Evolutionary conservation across 2,888 invertebrate species (phyloP).

Genomic region (Trichopoda pennipes): DNA sequence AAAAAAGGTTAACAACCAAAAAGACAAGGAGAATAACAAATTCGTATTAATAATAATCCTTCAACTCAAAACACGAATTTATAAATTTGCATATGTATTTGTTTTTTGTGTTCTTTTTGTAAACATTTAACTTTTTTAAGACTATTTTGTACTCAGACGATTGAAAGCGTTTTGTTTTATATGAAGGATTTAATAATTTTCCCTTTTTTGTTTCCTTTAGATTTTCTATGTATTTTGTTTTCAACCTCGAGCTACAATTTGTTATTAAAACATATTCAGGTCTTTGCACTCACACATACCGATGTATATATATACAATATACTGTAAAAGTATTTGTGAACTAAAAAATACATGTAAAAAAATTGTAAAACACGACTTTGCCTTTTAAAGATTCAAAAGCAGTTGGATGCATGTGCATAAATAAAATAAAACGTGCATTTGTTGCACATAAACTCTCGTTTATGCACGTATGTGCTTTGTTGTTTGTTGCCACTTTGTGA

Average conservation of each 20-base stretch:
- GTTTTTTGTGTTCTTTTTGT: background rate
- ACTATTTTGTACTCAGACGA: slow-evolving; percentile 31
- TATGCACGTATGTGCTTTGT: background rate
- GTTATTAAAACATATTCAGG: slow-evolving; percentile 38
- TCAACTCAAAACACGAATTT: background rate
- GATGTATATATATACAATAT: background rate
- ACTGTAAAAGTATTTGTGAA: slow-evolving; percentile 5
- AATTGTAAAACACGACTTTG: slow-evolving; percentile 17
- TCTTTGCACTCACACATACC: slow-evolving; percentile 53
- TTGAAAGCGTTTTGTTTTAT: slow-evolving; percentile 41
- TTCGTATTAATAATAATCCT: slow-evolving; percentile 16
- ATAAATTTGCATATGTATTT: background rate
- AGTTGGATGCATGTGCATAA: slow-evolving; percentile 24
- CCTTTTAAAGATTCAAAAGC: slow-evolving; percentile 15
- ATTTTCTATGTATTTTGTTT: slow-evolving; percentile 7
- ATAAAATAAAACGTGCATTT: slow-evolving; percentile 45
- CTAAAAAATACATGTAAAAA: background rate
- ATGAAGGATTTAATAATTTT: slow-evolving; percentile 35
- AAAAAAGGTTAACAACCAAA: slow-evolving; percentile 22
- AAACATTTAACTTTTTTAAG: slow-evolving; percentile 5
- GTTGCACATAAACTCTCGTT: slow-evolving; percentile 37
- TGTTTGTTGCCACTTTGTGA: slow-evolving; percentile 20
- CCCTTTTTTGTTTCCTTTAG: slow-evolving; percentile 24
- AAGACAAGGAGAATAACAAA: background rate
- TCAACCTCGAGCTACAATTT: slow-evolving; percentile 55